Conservation (phyloP, 1,140 invertebrate genomes). For the Pseudomyrmex pallidus region DNA sequence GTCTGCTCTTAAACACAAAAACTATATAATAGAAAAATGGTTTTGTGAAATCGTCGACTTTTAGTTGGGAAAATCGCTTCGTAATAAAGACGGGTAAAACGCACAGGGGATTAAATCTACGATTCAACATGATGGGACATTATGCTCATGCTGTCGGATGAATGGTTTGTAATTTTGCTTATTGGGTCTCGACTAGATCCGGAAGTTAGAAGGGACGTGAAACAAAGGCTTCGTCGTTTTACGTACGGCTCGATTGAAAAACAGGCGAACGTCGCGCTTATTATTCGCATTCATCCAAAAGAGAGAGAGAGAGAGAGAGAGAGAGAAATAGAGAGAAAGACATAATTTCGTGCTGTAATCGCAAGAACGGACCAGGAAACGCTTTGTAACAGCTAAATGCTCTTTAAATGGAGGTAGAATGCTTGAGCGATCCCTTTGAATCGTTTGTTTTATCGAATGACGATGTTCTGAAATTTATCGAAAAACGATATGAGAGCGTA, state of each 20-base stretch:
- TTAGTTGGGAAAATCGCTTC: not conserved
- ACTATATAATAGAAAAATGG: not conserved
- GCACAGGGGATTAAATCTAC: not conserved
- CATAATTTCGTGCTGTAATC: conserved; percentile 55
- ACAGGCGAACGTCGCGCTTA: conserved; percentile 57
- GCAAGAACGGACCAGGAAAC: conserved; percentile 35
- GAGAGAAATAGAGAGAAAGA: conserved; percentile 53
- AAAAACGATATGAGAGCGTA: conserved; percentile 36
- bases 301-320: conserved; percentile 16
- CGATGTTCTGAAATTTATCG: conserved; percentile 60
- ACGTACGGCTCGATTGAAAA: conserved; percentile 41
- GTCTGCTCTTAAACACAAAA: not conserved
- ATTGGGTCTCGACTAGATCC: conserved; percentile 62
- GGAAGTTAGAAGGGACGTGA: conserved; percentile 49
- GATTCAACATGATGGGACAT: not conserved
- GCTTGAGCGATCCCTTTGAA: conserved; percentile 36
- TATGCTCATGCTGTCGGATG: not conserved
- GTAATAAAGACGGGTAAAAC: not conserved
- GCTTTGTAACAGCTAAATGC: conserved; percentile 57
- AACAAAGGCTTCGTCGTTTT: conserved; percentile 28
- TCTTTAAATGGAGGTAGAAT: conserved; percentile 44
- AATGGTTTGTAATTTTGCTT: conserved; percentile 27
- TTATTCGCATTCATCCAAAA: conserved; percentile 59
- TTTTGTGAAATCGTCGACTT: not conserved
- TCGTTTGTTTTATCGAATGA: conserved; percentile 57